These are phyloP conservation scores for Stomatorhinus walkeri DNA, from an alignment of 2,797 vertebrate genomes.

Conservation along the genomic window DNA sequence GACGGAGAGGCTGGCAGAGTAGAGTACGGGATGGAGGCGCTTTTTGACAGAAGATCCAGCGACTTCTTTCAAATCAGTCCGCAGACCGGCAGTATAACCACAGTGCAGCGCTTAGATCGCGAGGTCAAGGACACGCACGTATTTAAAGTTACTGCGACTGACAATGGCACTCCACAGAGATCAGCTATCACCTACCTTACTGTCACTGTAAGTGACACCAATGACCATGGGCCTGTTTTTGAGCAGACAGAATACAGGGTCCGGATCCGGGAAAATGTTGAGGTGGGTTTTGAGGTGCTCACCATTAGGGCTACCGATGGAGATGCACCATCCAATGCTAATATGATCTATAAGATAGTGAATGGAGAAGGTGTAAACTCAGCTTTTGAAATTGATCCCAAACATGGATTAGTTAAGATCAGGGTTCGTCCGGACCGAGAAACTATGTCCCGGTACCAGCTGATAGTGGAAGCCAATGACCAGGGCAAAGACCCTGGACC, in stretches of 20 bases:
- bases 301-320: constrained; percentile 88
- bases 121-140: constrained; percentile 91
- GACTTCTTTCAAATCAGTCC: constrained; percentile 79
- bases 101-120: constrained; percentile 73
- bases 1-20: constrained; percentile 82
- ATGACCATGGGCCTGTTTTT: constrained; percentile 84
- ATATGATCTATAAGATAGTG: constrained; percentile 89
- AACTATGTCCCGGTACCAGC: constrained; percentile 67
- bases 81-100: constrained; percentile 73
- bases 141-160: constrained; percentile 78
- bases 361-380: constrained; percentile 61
- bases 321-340: constrained; percentile 85
- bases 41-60: constrained; percentile 82
- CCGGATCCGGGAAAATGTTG: constrained; percentile 82
- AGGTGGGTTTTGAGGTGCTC: constrained; percentile 88
- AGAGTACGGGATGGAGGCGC: constrained; percentile 82
- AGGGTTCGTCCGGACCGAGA: constrained; percentile 78
- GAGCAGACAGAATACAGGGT: constrained; percentile 84
- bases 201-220: constrained; percentile 88
- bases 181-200: constrained; percentile 76
- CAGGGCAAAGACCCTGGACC: constrained; percentile 87
- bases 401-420: constrained; percentile 81
- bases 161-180: constrained; percentile 70
- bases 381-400: constrained; percentile 81
- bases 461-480: constrained; percentile 92